Conservation (phyloP, 2,888 invertebrate genomes). For the Tuta absoluta region DNA sequence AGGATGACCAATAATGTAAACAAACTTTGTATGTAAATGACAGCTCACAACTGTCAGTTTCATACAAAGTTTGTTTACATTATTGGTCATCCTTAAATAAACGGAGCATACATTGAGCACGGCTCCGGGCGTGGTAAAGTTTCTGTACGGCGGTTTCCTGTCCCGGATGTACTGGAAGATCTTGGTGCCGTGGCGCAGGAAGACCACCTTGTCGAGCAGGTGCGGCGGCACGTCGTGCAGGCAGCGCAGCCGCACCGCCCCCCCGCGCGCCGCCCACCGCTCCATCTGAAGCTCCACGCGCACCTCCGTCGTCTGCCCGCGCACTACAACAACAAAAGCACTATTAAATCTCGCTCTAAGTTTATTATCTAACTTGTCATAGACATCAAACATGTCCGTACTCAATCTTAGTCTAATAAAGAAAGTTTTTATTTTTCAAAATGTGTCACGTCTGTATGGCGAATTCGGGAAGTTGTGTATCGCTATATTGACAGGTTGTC, state of each 20-base stretch:
- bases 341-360: neutral
- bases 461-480: too few species aligned
- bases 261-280: slow-evolving; percentile 87
- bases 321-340: slow-evolving; percentile 51
- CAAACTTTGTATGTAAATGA: too few species aligned
- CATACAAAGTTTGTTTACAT: too few species aligned
- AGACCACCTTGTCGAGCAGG: slow-evolving; percentile 89
- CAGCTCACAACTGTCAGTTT: too few species aligned
- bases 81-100: too few species aligned
- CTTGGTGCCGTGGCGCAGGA: slow-evolving; percentile 85
- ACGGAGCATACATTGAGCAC: slow-evolving; percentile 90
- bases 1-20: too few species aligned
- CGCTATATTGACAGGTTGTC: too few species aligned
- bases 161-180: slow-evolving; percentile 91
- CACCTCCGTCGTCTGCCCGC: slow-evolving; percentile 78
- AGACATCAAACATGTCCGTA: too few species aligned
- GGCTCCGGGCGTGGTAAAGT: slow-evolving; percentile 86
- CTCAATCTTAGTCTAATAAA: too few species aligned
- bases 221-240: slow-evolving; percentile 88
- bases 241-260: slow-evolving; percentile 86
- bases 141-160: slow-evolving; percentile 87
- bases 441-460: too few species aligned
- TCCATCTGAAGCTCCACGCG: slow-evolving; percentile 85
- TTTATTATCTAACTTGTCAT: too few species aligned
- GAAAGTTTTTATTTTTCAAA: too few species aligned